Evolutionary conservation across 2,888 invertebrate genomes (phyloP).

Genomic region (Drosophila neonasuta): DNA sequence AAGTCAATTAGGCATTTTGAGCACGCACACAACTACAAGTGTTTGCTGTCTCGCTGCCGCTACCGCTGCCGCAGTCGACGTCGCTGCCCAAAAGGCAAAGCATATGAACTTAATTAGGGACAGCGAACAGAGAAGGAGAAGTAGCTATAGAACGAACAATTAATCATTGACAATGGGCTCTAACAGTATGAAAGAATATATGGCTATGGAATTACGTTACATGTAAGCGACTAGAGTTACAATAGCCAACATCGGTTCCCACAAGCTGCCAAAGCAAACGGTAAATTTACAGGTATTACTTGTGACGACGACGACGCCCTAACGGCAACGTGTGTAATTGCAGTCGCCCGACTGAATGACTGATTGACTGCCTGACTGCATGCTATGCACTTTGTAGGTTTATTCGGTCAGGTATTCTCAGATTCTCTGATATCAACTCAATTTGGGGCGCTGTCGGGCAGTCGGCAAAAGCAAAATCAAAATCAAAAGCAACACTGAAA

Average conservation of each 20-base stretch:
- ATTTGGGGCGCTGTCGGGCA: constrained; percentile 21
- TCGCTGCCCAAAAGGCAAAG: constrained; percentile 23
- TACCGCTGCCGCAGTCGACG: constrained; percentile 8
- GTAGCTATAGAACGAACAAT: constrained; percentile 43
- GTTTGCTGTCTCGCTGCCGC: constrained; percentile 31
- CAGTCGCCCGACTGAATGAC: constrained; percentile 42
- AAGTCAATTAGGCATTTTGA: constrained; percentile 74
- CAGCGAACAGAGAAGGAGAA: constrained; percentile 46
- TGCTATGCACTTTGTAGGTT: constrained; percentile 54
- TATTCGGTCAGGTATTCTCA: constrained; percentile 56
- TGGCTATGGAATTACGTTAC: constrained; percentile 41
- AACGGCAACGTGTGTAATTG: constrained; percentile 76
- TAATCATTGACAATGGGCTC: constrained; percentile 60
- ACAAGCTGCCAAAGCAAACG: constrained; percentile 10
- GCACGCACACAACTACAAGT: constrained; percentile 77
- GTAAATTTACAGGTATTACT: constrained; percentile 22
- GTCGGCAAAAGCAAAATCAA: constrained; percentile 19
- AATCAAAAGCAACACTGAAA: constrained; percentile 24
- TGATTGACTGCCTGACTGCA: background rate
- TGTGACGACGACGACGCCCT: constrained; percentile 49
- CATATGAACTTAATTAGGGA: constrained; percentile 65
- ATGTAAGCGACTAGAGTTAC: constrained; percentile 38
- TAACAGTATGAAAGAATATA: constrained; percentile 12
- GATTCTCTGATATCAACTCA: constrained; percentile 31
- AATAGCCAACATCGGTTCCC: constrained; percentile 19